Evolutionary conservation across 1,140 invertebrate species (phyloP), one percentile per base, ranked within the genome.

Genomic region (Drosophila sechellia): DNA sequence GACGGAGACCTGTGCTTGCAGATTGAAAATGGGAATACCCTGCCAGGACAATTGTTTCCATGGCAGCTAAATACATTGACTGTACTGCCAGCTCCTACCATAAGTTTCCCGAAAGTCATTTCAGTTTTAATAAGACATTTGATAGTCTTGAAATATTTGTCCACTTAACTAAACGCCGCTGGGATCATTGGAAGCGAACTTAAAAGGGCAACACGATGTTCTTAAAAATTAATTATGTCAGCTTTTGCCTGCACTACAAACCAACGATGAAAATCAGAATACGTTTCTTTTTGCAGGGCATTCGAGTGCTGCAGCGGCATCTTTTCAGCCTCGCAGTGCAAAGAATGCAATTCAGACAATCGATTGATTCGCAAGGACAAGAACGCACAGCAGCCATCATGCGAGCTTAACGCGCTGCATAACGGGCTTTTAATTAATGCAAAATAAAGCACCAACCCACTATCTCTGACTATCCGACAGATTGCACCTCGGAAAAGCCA

Each of bases 361-460:
- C 83, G 79, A 86, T 87, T 83, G 79, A 83, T 83, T 64, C 46
- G 59, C 83, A 86, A 87, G 83, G 83, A 86, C 84, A 70, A 63
- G 46, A 55, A 52, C 22, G 42, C 52, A 45, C 22, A 15, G 48
- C 13, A 25, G 59, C 17, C 57, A 48, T 27, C 54, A 65, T 35
- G 42, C 43, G 13, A 50, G 63, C 77, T 85, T 79, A 70, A 76
- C 77, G 70, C 65, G 43, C 50, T 75, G 66, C 75, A 87, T 72
- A 86, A 75, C 73, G 77, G 64, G 70, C 69, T 78, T 86, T 86
- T 87, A 86, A 86, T 86, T 85, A 85, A 86, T 87, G 83, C 83
- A 86, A 71, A 76, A 83, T 79, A 89, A 71, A 81, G 60, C 49
- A 65, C 60, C 63, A 31, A 31, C 15, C 66, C 35, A 39, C 37